Percentiles rank a stretch among this genome's conserved stretches.
Evolutionary conservation across 2,888 invertebrate species (phyloP).

Genomic region (Tenthredo livida): DNA sequence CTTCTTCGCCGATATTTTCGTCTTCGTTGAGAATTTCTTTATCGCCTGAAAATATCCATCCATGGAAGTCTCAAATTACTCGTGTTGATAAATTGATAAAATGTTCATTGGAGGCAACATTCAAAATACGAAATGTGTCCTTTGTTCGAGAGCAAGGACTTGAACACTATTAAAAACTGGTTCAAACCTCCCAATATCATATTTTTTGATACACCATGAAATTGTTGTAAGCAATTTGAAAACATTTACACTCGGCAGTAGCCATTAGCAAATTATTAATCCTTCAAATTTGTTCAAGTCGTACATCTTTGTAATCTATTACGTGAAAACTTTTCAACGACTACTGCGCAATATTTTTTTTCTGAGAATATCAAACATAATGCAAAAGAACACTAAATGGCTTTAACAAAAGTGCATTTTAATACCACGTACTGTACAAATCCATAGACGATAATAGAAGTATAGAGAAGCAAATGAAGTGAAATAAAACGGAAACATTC

Average conservation of each 20-base stretch:
- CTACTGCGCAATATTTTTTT: neutral
- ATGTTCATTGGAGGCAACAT: neutral
- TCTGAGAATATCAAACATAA: neutral
- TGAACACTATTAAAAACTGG: neutral
- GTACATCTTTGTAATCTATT: too few species aligned
- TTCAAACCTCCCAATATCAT: neutral
- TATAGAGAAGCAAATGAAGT: neutral
- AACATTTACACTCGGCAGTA: too few species aligned
- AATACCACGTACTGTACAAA: too few species aligned
- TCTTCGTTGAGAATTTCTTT: conserved; percentile 71
- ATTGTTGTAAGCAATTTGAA: neutral
- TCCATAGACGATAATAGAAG: neutral
- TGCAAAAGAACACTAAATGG: too few species aligned
- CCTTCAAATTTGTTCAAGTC: too few species aligned
- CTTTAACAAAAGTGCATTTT: too few species aligned
- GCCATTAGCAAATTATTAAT: too few species aligned
- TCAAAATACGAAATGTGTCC: too few species aligned
- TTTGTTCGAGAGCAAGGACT: neutral
- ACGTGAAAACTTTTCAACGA: neutral
- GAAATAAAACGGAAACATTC: neutral
- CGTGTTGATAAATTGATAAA: neutral
- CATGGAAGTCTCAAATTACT: neutral
- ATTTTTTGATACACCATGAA: neutral
- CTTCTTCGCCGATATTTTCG: conserved; percentile 66
- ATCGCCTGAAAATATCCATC: conserved; percentile 67